phyloP scores from a whole-genome alignment of 2,113 vertebrate genomes.

The Recurvirostra avosetta region DNA sequence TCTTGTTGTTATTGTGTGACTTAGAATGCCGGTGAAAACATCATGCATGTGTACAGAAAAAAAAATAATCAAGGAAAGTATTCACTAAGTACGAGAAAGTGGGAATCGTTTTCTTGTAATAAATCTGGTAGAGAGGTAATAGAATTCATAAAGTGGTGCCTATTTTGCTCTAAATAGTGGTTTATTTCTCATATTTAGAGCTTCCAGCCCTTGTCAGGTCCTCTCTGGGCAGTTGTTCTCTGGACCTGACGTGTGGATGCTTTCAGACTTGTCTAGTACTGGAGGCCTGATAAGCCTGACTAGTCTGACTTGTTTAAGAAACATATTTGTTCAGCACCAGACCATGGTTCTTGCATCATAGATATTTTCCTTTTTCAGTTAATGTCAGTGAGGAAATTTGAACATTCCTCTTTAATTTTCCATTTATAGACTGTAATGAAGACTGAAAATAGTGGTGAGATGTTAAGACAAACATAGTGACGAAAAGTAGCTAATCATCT shows the following conservation, averaged over 20 bases:
- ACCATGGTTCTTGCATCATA: neutral
- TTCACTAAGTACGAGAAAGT: neutral
- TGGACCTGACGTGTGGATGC: neutral
- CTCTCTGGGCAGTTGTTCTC: neutral
- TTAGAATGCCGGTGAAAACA: neutral
- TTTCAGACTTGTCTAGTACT: neutral
- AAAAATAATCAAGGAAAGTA: neutral
- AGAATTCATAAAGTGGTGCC: neutral
- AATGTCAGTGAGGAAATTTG: neutral
- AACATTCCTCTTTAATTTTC: neutral
- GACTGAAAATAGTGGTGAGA: neutral
- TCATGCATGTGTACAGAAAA: neutral
- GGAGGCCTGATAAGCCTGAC: neutral
- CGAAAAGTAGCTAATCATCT: neutral
- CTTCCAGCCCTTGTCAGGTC: neutral
- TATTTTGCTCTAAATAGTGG: neutral
- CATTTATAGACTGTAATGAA: neutral
- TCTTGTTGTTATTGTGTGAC: neutral
- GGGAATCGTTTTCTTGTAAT: neutral
- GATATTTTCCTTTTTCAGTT: neutral
- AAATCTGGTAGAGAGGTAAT: neutral
- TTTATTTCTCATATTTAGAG: neutral
- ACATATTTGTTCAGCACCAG: neutral
- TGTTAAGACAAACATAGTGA: neutral
- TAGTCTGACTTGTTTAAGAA: neutral